These are phyloP conservation scores for Atopsyche davidsoni DNA, from an alignment of 1,140 invertebrate genomes.

Conservation along the genomic window DNA sequence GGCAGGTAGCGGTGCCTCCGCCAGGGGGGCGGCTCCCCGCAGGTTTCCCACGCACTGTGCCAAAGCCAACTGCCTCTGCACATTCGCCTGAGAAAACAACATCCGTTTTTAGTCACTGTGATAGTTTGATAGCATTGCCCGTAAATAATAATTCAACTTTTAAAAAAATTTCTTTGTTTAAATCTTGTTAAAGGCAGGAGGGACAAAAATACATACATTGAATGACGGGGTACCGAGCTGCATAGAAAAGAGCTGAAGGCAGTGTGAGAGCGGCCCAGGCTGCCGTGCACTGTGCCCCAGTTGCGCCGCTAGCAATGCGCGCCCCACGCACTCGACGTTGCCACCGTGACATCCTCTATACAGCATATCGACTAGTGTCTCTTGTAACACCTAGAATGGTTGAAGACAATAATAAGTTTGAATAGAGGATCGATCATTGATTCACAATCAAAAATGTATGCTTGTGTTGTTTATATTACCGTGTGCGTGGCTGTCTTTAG, in stretches of 20 bases:
- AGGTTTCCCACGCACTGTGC: too few relatives aligned
- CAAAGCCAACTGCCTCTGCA: too few relatives aligned
- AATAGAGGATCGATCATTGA: background rate
- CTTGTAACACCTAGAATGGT: constrained; percentile 16
- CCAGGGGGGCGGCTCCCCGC: too few relatives aligned
- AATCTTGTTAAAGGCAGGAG: too few relatives aligned
- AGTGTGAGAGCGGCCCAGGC: constrained; percentile 3
- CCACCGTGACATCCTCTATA: background rate
- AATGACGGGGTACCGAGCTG: background rate
- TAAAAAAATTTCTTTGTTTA: background rate
- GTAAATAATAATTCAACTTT: too few relatives aligned
- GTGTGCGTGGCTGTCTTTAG: constrained; percentile 20
- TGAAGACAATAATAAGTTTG: background rate
- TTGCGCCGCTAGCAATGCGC: background rate
- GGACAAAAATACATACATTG: too few relatives aligned
- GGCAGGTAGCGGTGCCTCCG: too few relatives aligned
- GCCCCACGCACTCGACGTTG: background rate
- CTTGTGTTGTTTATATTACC: too few relatives aligned
- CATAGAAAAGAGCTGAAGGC: constrained; percentile 2
- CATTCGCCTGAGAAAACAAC: too few relatives aligned
- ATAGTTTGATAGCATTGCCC: too few relatives aligned
- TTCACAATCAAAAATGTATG: background rate
- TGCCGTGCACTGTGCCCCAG: background rate
- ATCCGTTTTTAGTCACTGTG: too few relatives aligned
- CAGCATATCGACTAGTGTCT: constrained; percentile 15